Evolutionary conservation across 2,797 vertebrate species (phyloP).

Genomic region (Mormyrops boulengeri): DNA sequence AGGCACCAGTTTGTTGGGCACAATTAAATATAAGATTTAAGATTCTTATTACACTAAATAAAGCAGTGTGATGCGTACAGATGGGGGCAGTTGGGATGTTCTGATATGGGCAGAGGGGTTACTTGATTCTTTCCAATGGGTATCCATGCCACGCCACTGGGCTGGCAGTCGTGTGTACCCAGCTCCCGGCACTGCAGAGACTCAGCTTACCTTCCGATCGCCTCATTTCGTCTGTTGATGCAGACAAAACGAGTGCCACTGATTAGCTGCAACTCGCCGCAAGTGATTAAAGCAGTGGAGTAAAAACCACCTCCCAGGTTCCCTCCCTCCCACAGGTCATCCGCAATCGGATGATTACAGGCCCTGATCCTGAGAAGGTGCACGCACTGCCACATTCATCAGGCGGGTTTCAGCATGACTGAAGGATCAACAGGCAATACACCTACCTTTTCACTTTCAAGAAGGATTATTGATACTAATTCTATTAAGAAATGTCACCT

Average conservation of each 20-base stretch:
- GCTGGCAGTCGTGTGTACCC: background rate
- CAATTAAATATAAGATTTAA: background rate
- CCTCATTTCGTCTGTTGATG: background rate
- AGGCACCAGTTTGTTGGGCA: background rate
- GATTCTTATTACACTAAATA: background rate
- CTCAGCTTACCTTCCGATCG: background rate
- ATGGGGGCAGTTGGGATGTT: background rate
- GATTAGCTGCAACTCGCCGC: constrained; percentile 55
- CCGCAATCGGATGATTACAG: constrained; percentile 20
- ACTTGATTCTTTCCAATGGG: background rate
- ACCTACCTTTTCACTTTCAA: background rate
- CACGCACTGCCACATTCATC: background rate
- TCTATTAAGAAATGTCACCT: background rate
- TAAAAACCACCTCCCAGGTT: background rate
- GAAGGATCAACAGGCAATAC: background rate
- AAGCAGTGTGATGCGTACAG: background rate
- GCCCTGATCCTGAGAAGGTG: constrained; percentile 17
- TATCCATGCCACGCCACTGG: background rate
- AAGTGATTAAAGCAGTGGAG: constrained; percentile 22
- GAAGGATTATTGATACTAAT: constrained; percentile 6
- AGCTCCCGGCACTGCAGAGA: background rate
- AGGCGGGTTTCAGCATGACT: background rate
- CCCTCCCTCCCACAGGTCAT: constrained; percentile 16
- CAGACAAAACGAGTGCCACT: constrained; percentile 30
- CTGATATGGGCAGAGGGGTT: background rate